Evolutionary conservation across 2,797 vertebrate species (phyloP).

Genomic region (Tenualosa ilisha): DNA sequence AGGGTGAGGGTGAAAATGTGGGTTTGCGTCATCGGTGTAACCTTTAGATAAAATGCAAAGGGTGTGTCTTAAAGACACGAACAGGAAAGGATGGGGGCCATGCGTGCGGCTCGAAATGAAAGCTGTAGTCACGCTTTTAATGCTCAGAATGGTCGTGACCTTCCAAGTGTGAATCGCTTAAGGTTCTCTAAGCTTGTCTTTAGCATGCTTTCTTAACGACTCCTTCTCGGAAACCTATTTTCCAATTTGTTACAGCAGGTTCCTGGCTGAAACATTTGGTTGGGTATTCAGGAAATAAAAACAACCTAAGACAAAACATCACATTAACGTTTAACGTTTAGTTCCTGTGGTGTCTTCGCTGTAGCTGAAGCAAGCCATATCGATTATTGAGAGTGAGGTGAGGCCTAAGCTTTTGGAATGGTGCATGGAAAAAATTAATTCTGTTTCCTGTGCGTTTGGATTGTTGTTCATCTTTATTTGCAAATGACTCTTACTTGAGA

Average conservation of each 20-base stretch:
- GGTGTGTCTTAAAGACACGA: constrained; percentile 64
- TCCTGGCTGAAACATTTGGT: background rate
- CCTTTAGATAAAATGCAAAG: constrained; percentile 72
- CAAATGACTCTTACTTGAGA: background rate
- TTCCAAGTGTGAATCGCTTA: background rate
- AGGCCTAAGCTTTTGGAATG: background rate
- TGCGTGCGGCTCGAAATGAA: constrained; percentile 42
- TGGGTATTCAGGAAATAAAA: background rate
- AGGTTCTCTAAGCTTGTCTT: background rate
- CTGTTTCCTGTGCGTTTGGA: background rate
- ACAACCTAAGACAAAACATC: background rate
- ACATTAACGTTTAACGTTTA: background rate
- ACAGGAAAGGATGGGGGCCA: constrained; percentile 44
- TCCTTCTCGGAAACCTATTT: background rate
- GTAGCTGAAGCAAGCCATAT: background rate
- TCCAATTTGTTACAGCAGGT: background rate
- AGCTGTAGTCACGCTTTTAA: background rate
- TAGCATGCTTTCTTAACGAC: background rate
- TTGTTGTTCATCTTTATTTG: background rate
- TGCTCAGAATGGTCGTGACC: background rate
- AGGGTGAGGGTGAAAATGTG: constrained; percentile 11
- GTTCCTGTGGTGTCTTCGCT: background rate
- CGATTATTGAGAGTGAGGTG: background rate
- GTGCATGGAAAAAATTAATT: background rate
- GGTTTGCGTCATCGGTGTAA: constrained; percentile 64